Conservation (phyloP, 2,888 invertebrate species). For the Nomada hirtipes region DNA sequence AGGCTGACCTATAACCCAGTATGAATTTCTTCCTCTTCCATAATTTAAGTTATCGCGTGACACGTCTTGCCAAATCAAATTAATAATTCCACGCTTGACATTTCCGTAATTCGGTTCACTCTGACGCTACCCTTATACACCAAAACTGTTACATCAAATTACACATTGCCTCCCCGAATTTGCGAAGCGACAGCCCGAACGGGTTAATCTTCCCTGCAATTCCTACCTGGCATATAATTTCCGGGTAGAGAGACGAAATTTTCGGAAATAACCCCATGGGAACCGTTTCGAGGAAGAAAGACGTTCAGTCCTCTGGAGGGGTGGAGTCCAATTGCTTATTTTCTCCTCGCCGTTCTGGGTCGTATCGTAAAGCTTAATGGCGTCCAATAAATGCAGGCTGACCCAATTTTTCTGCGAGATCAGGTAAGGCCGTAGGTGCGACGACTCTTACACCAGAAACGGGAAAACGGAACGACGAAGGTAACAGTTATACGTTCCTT, state of each 20-base stretch:
- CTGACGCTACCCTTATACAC: too few relatives aligned
- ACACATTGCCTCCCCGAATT: too few relatives aligned
- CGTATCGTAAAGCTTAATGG: constrained; percentile 72
- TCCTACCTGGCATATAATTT: constrained; percentile 25
- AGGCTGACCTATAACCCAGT: too few relatives aligned
- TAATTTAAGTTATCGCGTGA: too few relatives aligned
- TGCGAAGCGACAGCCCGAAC: constrained; percentile 21
- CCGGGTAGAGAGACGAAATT: constrained; percentile 4
- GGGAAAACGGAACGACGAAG: constrained; percentile 55
- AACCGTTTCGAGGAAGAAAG: constrained; percentile 3
- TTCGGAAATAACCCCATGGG: constrained; percentile 32
- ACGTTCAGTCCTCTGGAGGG: not conserved
- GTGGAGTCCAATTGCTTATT: not conserved
- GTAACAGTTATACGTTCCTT: constrained; percentile 19
- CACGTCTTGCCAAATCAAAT: too few relatives aligned
- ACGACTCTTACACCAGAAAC: constrained; percentile 49
- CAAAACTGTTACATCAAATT: too few relatives aligned
- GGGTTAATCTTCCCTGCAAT: constrained; percentile 21
- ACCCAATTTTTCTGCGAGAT: constrained; percentile 73
- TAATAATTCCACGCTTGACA: too few relatives aligned
- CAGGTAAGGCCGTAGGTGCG: constrained; percentile 53
- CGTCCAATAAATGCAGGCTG: constrained; percentile 71
- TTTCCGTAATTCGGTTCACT: too few relatives aligned
- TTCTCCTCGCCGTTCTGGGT: constrained; percentile 14
- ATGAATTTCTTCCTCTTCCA: too few relatives aligned